These are phyloP conservation scores for Meloe dianella DNA, from an alignment of 2,888 invertebrate genomes.

Conservation along the genomic window DNA sequence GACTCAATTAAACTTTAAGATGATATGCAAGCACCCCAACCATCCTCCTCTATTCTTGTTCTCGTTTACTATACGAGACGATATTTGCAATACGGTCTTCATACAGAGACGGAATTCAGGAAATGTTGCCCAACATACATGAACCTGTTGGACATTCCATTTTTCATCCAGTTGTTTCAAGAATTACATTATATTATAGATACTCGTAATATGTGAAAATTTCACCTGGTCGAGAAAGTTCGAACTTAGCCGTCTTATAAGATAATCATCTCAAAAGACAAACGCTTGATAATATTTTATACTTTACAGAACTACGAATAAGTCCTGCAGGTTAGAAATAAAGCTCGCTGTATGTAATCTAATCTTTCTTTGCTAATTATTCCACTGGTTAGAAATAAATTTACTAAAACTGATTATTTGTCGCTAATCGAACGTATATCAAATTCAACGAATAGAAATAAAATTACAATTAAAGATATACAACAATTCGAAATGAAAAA, in stretches of 20 bases:
- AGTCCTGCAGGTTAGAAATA: conserved; percentile 42
- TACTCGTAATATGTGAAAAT: conserved; percentile 16
- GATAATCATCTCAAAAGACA: conserved; percentile 41
- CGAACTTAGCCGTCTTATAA: conserved; percentile 14
- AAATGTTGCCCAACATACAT: conserved; percentile 28
- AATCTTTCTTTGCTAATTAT: conserved; percentile 47
- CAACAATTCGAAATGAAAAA: not conserved
- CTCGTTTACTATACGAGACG: conserved; percentile 29
- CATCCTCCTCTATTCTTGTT: conserved; percentile 37
- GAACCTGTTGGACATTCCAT: not conserved
- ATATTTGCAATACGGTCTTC: conserved; percentile 38
- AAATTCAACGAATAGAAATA: not conserved
- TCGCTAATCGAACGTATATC: not conserved
- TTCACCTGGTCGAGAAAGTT: conserved; percentile 28
- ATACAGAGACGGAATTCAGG: conserved; percentile 42
- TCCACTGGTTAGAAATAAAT: conserved; percentile 37
- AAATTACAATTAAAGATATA: not conserved
- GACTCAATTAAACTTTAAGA: conserved; percentile 78
- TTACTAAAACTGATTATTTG: conserved; percentile 21
- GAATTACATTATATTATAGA: not conserved
- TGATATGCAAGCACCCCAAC: conserved; percentile 63
- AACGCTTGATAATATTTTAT: conserved; percentile 50
- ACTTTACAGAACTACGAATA: conserved; percentile 43
- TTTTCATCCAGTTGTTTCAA: not conserved
- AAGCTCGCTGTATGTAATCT: conserved; percentile 45